Percentiles rank a stretch among this genome's conserved stretches.
These are phyloP conservation scores for Porites divaricata DNA, from an alignment of 92 coral and sea anemone species.

Conservation along the genomic window DNA sequence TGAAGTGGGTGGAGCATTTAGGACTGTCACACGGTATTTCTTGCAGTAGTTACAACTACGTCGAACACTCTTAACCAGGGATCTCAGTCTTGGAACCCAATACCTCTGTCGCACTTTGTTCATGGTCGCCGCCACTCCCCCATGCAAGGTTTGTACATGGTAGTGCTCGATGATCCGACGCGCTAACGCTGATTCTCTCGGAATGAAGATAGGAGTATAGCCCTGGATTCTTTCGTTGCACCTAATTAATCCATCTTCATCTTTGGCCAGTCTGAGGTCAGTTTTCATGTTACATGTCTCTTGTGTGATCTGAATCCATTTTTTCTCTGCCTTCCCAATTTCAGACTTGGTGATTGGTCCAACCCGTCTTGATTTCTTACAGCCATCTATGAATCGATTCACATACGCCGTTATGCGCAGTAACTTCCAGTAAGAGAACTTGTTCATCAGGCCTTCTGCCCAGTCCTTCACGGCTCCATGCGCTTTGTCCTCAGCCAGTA, in stretches of 20 bases:
- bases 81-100: slow-evolving; percentile 54
- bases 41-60: slow-evolving; percentile 54
- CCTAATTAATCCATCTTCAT: slow-evolving; percentile 55
- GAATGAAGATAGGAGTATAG: slow-evolving; percentile 57
- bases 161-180: slow-evolving; percentile 38
- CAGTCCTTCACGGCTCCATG: slow-evolving; percentile 23
- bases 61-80: slow-evolving; percentile 44
- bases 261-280: slow-evolving; percentile 26
- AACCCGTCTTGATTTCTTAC: slow-evolving; percentile 10
- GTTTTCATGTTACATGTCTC: slow-evolving; percentile 32
- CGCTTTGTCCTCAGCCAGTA: slow-evolving; percentile 3
- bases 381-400: slow-evolving; percentile 52
- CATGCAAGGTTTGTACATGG: slow-evolving; percentile 53
- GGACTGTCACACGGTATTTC: slow-evolving; percentile 37
- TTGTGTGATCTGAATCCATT: slow-evolving; percentile 42
- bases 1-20: slow-evolving; percentile 12
- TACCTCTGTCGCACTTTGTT: slow-evolving; percentile 48
- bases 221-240: slow-evolving; percentile 53
- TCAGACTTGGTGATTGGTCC: slow-evolving; percentile 53
- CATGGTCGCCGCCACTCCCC: slow-evolving; percentile 61
- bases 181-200: slow-evolving; percentile 35
- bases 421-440: slow-evolving; percentile 52
- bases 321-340: slow-evolving; percentile 46
- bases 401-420: slow-evolving; percentile 59
- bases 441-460: slow-evolving; percentile 33